Base-by-base conservation (phyloP, 2,888 invertebrate genomes). In the Hirudinaria manillensis region DNA sequence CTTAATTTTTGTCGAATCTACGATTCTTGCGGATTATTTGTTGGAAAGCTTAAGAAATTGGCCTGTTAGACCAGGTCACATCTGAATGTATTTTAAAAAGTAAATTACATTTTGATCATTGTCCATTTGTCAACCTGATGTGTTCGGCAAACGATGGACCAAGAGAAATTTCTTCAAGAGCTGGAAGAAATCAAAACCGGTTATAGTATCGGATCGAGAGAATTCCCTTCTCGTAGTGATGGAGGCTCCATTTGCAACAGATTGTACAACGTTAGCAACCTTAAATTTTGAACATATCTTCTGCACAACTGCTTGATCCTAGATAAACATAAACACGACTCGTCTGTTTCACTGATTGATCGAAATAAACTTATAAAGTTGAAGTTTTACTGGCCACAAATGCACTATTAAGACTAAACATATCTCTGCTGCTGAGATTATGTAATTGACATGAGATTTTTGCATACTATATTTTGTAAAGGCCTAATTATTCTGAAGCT, bases 111-210 rank as follows among this genome's bases (percentile, higher is more conserved):
- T 61, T 61, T 61, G 61, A 61, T 3, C 24, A 61, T 61, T 29
- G 19, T 61, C 61, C 24, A 61, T 27, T 29, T 29, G 61, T 61
- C 61, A 61, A 61, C 61, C 61, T 61, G 61, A 61, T 61, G 61
- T 61, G 61, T 61, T 61, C 61, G 61, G 61, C 61, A 61, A 61
- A 61, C 24, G 53, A 76, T 76, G 76, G 71, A 76, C 65, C 72
- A 72, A 51, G 72, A 76, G n/a, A 72, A 72, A 56, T 76, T 76
- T 53, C 72, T 76, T 29, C 34, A 65, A 36, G 72, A 76, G 55
- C 67, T 76, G 32, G 72, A 76, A 27, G 76, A 76, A 45, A 76
- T 76, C 34, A 76, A 67, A 65, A 56, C 36, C 13, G 72, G 32
- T 68, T 68, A 34, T 68, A 32, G 34, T 29, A 34, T 34, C n/a